phyloP scores from a whole-genome alignment of 1,140 invertebrate genomes.

The Rhopalosiphum padi region DNA sequence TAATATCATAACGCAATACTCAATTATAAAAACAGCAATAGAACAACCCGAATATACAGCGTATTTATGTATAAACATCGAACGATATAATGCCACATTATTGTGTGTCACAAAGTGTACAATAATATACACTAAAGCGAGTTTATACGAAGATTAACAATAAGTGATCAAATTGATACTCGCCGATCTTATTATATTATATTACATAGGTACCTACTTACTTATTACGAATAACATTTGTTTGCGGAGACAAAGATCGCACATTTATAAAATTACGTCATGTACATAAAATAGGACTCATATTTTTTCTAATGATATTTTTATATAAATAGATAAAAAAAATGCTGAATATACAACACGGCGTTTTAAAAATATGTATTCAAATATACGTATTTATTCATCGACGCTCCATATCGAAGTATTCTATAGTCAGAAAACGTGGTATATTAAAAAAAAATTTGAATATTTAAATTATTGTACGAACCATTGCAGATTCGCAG shows the following conservation, averaged over 20 bases:
- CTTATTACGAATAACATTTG: background rate
- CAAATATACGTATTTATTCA: background rate
- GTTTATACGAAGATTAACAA: too few relatives aligned
- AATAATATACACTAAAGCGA: too few relatives aligned
- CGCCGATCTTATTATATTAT: background rate
- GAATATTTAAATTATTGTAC: constrained; percentile 17
- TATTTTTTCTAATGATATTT: background rate
- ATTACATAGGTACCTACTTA: background rate
- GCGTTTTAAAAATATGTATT: background rate
- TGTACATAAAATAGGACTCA: background rate
- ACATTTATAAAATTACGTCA: background rate
- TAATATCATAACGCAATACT: background rate
- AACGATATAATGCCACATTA: background rate
- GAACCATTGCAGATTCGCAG: background rate
- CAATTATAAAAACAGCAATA: background rate
- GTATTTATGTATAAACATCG: background rate
- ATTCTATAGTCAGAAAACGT: background rate
- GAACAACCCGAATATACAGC: background rate
- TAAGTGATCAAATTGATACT: background rate
- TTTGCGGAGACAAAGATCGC: background rate
- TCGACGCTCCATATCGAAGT: background rate
- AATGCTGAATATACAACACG: background rate
- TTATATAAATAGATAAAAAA: background rate
- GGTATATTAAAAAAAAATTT: background rate
- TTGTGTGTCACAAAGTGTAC: background rate